These are phyloP conservation scores for Catharus ustulatus DNA, from an alignment of 2,797 vertebrate genomes.

Conservation along the genomic window DNA sequence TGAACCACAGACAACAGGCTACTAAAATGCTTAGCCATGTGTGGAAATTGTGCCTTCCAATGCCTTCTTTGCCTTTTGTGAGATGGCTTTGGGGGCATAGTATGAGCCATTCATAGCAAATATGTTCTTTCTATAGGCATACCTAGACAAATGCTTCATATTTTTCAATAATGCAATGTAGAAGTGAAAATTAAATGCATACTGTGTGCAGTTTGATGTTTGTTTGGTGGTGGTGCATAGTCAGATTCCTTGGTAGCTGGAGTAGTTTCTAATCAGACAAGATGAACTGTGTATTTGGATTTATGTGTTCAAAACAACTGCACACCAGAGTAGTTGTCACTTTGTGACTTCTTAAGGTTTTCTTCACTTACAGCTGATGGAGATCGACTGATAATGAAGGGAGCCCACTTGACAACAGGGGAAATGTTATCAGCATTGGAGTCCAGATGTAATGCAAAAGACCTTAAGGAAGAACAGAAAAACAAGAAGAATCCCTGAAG, in stretches of 20 bases:
- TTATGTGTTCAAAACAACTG: neutral
- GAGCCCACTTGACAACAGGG: constrained; percentile 76
- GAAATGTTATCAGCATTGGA: constrained; percentile 85
- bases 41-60: neutral
- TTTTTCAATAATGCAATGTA: neutral
- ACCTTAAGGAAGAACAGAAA: constrained; percentile 75
- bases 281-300: neutral
- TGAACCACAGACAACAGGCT: neutral
- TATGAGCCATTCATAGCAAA: neutral
- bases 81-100: neutral
- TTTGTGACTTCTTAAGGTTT: neutral
- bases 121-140: neutral
- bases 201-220: neutral
- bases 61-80: neutral
- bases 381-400: constrained; percentile 86
- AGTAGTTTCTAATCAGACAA: neutral
- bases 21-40: neutral
- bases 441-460: constrained; percentile 80
- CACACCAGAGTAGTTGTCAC: neutral
- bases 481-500: constrained; percentile 67
- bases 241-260: neutral
- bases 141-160: neutral
- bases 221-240: neutral
- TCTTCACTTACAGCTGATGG: constrained; percentile 80
- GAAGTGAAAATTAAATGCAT: neutral